Base-by-base conservation (phyloP, 2,113 vertebrate genomes). In the Tylochromis polylepis region DNA sequence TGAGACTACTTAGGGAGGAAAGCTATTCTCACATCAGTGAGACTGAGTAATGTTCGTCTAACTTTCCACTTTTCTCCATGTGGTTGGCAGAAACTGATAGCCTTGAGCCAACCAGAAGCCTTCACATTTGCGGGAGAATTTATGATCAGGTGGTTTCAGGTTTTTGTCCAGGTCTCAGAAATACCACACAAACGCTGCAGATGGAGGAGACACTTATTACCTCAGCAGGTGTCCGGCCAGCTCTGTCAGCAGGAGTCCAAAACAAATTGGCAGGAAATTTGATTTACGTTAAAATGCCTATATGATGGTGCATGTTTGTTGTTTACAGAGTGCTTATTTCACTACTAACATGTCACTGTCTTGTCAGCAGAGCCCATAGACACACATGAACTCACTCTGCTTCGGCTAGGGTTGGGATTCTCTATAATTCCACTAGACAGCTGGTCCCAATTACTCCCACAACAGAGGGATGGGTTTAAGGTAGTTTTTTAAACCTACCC, bases 371-470 rank as follows among this genome's bases (percentile, higher is more conserved):
- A 88, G 43, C 67, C 83, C 81, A 85, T 27, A 11, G 56, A 56
- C 60, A 87, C 83, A 72, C 38, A 27, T 80, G 81, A 75, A 46
- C 79, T 16, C 12, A 56, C 78, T 22, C 84, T 82, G 81, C 41
- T 82, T 59, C 18, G 36, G 79, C 84, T 72, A 62, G 18, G 56
- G 59, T 89, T 79, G 55, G 58, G 85, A 85, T 67, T 91, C 84
- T 81, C 88, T 82, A 11, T 91, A 89, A 90, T 92, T 95, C 91
- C 84, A 79, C 85, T 3, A 29, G 85, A 90, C 94, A 95, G 94
- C 91, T 95, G 93, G 87, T 93, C 84, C 88, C 93, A 91, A 95
- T 95, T 95, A 95, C 92, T 94, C 93, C 92, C 93, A 93, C 92
- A 87, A 93, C 60, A 87, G 87, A 85, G 87, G 79, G 91, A 92